phyloP scores from a whole-genome alignment of 1,140 invertebrate species.

The Lithobius niger region DNA sequence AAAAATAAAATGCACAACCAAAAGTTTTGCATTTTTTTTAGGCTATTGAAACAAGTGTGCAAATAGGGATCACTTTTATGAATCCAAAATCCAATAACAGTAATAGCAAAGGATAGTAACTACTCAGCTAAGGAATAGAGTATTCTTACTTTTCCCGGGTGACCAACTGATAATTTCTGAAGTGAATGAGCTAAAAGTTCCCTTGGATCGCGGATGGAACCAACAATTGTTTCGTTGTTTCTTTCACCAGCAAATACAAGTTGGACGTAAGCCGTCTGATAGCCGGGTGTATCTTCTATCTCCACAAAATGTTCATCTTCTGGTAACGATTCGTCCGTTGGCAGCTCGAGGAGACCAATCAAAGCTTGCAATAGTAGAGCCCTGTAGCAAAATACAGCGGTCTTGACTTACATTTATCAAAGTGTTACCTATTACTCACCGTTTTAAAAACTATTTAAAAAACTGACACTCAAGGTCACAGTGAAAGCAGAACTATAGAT shows the following conservation, averaged over 20 bases:
- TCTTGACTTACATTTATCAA: no score
- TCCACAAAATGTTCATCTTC: constrained; percentile 78
- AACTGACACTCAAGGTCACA: no score
- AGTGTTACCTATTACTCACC: no score
- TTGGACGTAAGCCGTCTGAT: constrained; percentile 79
- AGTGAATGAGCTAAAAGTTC: constrained; percentile 56
- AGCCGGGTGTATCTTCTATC: constrained; percentile 68
- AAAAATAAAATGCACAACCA: neutral
- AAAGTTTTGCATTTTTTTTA: neutral
- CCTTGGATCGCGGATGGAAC: constrained; percentile 49
- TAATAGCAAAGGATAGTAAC: constrained; percentile 7
- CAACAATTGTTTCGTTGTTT: constrained; percentile 52
- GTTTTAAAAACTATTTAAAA: no score
- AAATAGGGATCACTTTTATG: constrained; percentile 10
- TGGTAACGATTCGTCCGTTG: constrained; percentile 57
- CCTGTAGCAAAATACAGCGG: constrained; percentile 34
- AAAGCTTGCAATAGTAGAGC: constrained; percentile 49
- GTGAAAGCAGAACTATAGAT: no score
- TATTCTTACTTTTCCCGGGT: constrained; percentile 44
- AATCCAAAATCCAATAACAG: constrained; percentile 16
- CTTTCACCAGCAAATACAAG: constrained; percentile 65
- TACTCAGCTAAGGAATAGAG: constrained; percentile 14
- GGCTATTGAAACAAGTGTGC: neutral
- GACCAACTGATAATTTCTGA: constrained; percentile 41
- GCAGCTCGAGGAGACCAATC: constrained; percentile 76